Base-by-base conservation (phyloP, 1,140 invertebrate species). In the Ylistrum balloti region DNA sequence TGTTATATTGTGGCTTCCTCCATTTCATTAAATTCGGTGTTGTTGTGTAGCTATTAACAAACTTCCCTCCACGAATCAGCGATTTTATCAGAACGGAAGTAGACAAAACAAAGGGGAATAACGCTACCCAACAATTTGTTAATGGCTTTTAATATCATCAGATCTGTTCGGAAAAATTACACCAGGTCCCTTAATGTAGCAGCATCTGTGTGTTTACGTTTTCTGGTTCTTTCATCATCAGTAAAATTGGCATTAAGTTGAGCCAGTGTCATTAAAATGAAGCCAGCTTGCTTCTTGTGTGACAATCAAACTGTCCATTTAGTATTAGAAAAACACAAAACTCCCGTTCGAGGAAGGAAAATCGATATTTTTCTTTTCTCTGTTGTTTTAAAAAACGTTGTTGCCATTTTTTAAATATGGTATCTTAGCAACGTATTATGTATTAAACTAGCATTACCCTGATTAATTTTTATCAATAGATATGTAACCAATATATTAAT, bases 71-170 rank as follows among this genome's bases (percentile, higher is more conserved):
- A 28, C 2, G 5, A n/a, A 74, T 74, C n/a, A 74, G 1, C 17
- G n/a, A n/a, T n/a, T n/a, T n/a, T n/a, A 45, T 45, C 41, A n/a
- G n/a, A 28, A 28, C 56, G n/a, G 22, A 74, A 9, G 3, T 3
- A 3, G n/a, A 5, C n/a, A 74, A n/a, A n/a, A 74, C 56, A 74
- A 74, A 74, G 56, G 56, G 56, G n/a, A 74, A 74, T 74, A 74
- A 74, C 56, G n/a, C 56, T 74, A n/a, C 22, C 3, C 56, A n/a
- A 74, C 56, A 74, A 74, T 74, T 74, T 74, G 56, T 74, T 74
- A 74, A 74, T 74, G 56, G 56, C 56, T 5, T 74, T 74, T 74
- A 9, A 74, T 74, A 28, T 74, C n/a, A 74, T n/a, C 56, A 28
- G 56, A n/a, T 74, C 22, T 28, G 9, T 74, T 17, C 2, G 56